Base-by-base conservation (phyloP, 2,797 vertebrate genomes). In the Psittacula derbiana region DNA sequence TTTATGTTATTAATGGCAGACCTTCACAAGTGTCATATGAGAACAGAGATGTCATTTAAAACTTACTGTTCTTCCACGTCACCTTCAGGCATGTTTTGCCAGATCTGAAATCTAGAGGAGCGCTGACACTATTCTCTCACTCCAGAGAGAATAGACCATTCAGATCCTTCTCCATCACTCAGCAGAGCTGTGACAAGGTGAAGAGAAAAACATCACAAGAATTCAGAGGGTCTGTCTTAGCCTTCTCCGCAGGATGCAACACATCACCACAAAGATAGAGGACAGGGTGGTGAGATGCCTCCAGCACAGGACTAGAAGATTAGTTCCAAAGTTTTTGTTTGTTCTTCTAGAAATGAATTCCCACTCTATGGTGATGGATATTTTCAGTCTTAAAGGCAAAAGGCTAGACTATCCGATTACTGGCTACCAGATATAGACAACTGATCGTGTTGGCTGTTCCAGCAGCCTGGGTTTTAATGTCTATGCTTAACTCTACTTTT, bases 291-390 rank as follows among this genome's bases (percentile, higher is more conserved):
- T 95, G 87, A 90, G 86, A 88, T 97, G 75, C 64, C 69, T 97
- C 80, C 93, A 97, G 64, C 84, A 91, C 49, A 92, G 62, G 53
- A 76, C 93, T 79, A 82, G 73, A 84, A 96, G 97, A 96, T 97
- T 97, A 89, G 60, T 98, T 98, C 98, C 97, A 97, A 97, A 97
- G 95, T 97, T 97, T 94, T 87, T 75, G 44, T 96, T 97, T 96
- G 62, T 93, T 83, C 94, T 90, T 93, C 93, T 84, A 87, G 93
- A 97, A 97, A 98, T 97, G 75, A 97, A 97, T 96, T 93, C 86
- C 53, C 52, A 81, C 69, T 96, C 80, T 80, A 67, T 87, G 96
- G 92, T 97, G 98, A 98, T 83, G 94, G 96, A 97, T 92, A 82
- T 57, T 97, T 89, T 96, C 94, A 87, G 23, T 82, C 70, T 88